Evolutionary conservation across 2,888 invertebrate genomes (phyloP).

Genomic region (Luperina testacea): DNA sequence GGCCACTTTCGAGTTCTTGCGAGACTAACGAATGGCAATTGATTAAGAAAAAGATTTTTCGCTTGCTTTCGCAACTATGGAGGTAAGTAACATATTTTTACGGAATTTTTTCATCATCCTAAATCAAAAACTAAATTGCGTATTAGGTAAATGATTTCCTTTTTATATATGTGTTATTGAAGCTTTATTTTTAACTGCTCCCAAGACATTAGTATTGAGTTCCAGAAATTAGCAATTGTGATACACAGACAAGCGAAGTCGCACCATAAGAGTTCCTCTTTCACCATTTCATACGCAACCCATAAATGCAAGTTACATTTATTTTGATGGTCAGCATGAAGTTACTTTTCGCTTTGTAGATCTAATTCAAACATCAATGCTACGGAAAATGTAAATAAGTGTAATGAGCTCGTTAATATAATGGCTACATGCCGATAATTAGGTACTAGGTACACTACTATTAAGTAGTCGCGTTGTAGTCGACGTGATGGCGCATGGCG

Average conservation of each 20-base stretch:
- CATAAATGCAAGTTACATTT: neutral
- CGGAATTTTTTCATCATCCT: no score
- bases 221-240: neutral
- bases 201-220: neutral
- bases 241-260: neutral
- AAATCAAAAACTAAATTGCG: no score
- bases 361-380: neutral
- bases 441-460: no score
- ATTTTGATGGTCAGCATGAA: neutral
- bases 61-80: no score
- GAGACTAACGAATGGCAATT: no score
- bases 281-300: neutral
- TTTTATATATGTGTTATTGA: no score
- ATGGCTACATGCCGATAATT: neutral
- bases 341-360: neutral
- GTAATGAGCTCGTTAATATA: constrained; percentile 3
- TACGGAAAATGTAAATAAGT: neutral
- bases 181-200: no score
- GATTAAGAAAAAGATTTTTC: no score
- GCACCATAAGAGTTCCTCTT: neutral
- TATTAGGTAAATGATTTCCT: no score
- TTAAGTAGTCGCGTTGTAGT: neutral
- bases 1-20: no score
- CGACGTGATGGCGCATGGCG: neutral
- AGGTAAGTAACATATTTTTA: no score